phyloP scores from a whole-genome alignment of 2,113 vertebrate genomes.

The Charina bottae region DNA sequence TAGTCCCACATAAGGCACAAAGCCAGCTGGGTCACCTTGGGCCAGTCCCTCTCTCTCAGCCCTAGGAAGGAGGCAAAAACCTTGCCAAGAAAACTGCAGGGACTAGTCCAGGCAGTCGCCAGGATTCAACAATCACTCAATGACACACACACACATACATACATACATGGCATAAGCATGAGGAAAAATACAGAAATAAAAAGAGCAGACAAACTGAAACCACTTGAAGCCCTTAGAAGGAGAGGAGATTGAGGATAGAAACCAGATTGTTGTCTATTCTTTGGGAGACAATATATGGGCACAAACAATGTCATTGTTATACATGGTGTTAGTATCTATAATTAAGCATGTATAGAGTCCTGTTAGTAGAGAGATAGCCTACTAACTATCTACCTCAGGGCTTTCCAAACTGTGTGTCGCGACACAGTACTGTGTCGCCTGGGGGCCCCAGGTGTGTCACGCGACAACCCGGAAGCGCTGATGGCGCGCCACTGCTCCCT shows the following conservation, averaged over 20 bases:
- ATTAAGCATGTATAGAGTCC: not conserved
- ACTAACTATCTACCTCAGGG: not conserved
- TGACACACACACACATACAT: rapidly evolving
- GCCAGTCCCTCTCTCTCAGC: not conserved
- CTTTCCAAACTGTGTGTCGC: no score
- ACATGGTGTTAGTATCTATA: not conserved
- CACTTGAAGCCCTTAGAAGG: not conserved
- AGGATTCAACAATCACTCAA: not conserved
- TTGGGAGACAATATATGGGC: not conserved
- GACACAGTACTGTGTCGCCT: no score
- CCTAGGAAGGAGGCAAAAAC: not conserved
- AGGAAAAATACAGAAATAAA: not conserved
- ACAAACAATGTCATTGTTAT: not conserved
- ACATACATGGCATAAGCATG: not conserved
- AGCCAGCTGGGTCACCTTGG: not conserved
- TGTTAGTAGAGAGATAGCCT: not conserved
- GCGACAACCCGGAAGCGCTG: no score
- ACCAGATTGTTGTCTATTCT: not conserved
- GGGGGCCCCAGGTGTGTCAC: no score
- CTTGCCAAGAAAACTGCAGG: not conserved
- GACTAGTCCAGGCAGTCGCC: not conserved
- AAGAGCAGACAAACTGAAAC: not conserved
- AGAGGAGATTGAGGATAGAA: not conserved
- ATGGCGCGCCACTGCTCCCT: no score
- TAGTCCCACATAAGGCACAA: not conserved